Evolutionary conservation across 1,140 invertebrate species (phyloP), one percentile per base, ranked within the genome.

Genomic region (Tetramorium alpestre): DNA sequence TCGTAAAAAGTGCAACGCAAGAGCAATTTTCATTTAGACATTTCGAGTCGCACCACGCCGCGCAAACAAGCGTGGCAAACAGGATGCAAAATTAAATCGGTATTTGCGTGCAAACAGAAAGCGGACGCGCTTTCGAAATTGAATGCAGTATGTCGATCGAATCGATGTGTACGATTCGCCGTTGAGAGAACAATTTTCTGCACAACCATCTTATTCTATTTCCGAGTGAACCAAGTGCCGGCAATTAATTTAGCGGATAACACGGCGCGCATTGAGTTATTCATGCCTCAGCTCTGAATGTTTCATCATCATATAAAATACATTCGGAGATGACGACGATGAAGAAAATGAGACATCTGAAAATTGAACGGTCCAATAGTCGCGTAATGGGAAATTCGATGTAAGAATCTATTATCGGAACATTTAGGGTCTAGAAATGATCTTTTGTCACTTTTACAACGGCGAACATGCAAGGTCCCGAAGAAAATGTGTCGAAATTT

Each of bases 31-130:
- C 87, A 60, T 87, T 84, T 75, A 62, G 89, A 81, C 60, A 81
- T 65, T 87, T 62, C 65, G 86, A 54, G 70, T 89, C 88, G 85
- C 76, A 47, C 65, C 70, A 67, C 67, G 65, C 51, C 67, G 62
- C 72, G 84, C 78, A 89, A 91, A 91, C 78, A 91, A 69, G 77
- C 80, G 70, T 33, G 65, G 87, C 87, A 91, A 91, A 91, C 87
- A 91, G 88, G 90, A 89, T 72, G 85, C 64, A 87, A 88, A 89
- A 91, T 91, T 89, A 91, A 91, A 91, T 91, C 85, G 51, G 88
- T 91, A 89, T 91, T 91, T 91, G 88, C 87, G 51, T 62, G 85
- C 73, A 91, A 91, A 91, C 87, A 91, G 85, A 76, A 90, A 90
- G 65, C 87, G 78, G 85, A 86, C 77, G 89, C 62, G 85, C 90